Evolutionary conservation across 2,888 invertebrate genomes (phyloP).

Genomic region (Synanthedon tipuliformis): DNA sequence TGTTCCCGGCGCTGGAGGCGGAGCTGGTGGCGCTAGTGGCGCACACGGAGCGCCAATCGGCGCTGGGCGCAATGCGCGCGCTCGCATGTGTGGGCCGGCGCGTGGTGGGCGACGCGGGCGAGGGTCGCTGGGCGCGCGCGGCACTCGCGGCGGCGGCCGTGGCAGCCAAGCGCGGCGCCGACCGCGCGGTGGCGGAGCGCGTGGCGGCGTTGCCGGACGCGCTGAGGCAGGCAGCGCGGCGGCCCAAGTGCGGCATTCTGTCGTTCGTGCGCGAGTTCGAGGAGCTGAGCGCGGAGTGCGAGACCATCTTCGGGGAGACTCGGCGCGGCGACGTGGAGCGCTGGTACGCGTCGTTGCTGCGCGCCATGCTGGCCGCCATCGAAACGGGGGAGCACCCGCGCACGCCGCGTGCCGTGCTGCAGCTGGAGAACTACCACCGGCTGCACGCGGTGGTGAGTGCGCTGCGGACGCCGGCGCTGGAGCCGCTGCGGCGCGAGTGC

Average conservation of each 20-base stretch:
- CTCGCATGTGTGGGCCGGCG: slow-evolving; percentile 94
- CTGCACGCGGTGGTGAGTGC: slow-evolving; percentile 88
- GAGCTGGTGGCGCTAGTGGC: slow-evolving; percentile 88
- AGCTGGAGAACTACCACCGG: slow-evolving; percentile 97
- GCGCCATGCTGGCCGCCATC: slow-evolving; percentile 84
- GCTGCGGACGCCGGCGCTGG: slow-evolving; percentile 90
- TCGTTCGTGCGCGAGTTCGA: slow-evolving; percentile 92
- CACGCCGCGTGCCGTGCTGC: slow-evolving; percentile 89
- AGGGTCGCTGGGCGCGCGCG: slow-evolving; percentile 70
- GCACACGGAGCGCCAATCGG: slow-evolving; percentile 88
- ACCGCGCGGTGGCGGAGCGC: slow-evolving; percentile 89
- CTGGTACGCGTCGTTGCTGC: slow-evolving; percentile 84
- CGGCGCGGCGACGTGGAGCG: slow-evolving; percentile 92
- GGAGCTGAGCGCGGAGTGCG: slow-evolving; percentile 87
- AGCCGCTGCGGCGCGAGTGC: slow-evolving; percentile 88
- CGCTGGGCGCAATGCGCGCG: slow-evolving; percentile 95
- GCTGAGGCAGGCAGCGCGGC: slow-evolving; percentile 48
- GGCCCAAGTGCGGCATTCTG: slow-evolving; percentile 88
- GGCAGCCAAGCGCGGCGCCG: slow-evolving; percentile 75
- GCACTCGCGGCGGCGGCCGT: slow-evolving; percentile 40
- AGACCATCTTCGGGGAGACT: slow-evolving; percentile 87
- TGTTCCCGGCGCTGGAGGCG: slow-evolving; percentile 89
- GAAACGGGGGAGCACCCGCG: slow-evolving; percentile 84
- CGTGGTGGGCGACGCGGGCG: slow-evolving; percentile 75
- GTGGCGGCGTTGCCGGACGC: slow-evolving; percentile 82